Evolutionary conservation across 2,888 invertebrate genomes (phyloP), one percentile per base, ranked within the genome.

Genomic region (Apamea epomidion): DNA sequence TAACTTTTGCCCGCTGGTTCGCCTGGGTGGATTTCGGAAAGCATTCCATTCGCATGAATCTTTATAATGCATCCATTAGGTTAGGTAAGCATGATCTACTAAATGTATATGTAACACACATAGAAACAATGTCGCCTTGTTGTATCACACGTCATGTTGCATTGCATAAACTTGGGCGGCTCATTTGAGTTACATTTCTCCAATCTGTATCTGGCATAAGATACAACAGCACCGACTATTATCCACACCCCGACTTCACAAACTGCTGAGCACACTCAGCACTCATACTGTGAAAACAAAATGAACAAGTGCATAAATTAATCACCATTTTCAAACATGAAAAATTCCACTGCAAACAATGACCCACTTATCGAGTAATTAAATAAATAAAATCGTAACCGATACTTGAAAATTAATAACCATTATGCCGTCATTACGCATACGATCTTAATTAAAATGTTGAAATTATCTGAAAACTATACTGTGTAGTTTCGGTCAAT

Each of bases 371-470:
- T 32, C 73, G 60, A 65, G 48, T 82, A 73, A 86, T 86, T 82
- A 67, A 73, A 75, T 76, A 64, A 73, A 74, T 73, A 73, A 73
- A 76, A 79, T 71, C 76, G 74, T 51, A 75, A 67, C 69, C 62
- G 70, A 80, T 75, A 85, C 73, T 84, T 85, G 74, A 86, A 86
- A 84, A 86, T 83, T 70, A 77, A 84, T 82, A 77, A 81, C 74
- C 60, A 86, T 86, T 81, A 81, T 54, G 51, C 51, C 6, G 12
- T 87, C 74, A 87, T 84, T 82, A 82, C n/a, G 48, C 42, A 60
- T 48, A 71, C 58, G 74, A 69, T 78, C 74, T 76, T 87, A 80
- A 87, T 86, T 85, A 87, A 88, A 88, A 87, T 83, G 58, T 81
- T 62, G 21, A 58, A 84, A 82, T 83, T 78, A 87, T 76, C 48